Base-by-base conservation (phyloP, 2,888 invertebrate species). In the Antitype chi region DNA sequence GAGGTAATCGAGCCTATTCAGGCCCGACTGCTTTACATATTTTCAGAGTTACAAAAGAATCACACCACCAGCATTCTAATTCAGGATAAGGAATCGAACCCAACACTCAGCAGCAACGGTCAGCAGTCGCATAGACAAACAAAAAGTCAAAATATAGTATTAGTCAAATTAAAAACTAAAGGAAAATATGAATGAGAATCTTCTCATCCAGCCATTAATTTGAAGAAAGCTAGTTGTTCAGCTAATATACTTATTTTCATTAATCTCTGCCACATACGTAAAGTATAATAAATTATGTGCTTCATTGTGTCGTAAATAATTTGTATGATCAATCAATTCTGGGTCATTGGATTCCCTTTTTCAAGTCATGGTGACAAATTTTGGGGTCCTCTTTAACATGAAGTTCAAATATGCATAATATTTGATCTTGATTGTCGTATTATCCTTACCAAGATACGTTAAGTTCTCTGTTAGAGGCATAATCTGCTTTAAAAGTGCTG, bases 201-300 rank as follows among this genome's bases (percentile, higher is more conserved):
- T 25, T 57, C 9, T 43, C 43, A 9, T 43, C 43, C 43, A 43
- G 9, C 8, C 15, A 8, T 28, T 8, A 17, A 28, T 59, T 28
- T 23, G 4, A 60, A 32, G 11, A 32, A 60, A 23, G 43, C 43
- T 43, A 43, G 43, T 47, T 47, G 43, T 47, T 59, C 20, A 1
- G 20, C 0, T 17, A 49, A 25, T 28, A 52, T 1, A n/a, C 11
- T 62, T 23, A 0, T 52, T 69, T 60, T 53, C 0, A 11, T 20
- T 15, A 43, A 23, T 76, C 63, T 7, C 49, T 43, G 69, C 57
- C 15, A 69, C 77, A 76, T 55, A 43, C 63, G 38, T 20, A 63
- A 47, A 43, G 5, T 43, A 38, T 20, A 20, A 7, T 32, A 49
- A 38, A 52, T 69, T 62, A 49, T 23, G 25, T 49, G 23, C 1